These are phyloP conservation scores for Rosalia funebris DNA, from an alignment of 2,888 invertebrate genomes.

Conservation along the genomic window DNA sequence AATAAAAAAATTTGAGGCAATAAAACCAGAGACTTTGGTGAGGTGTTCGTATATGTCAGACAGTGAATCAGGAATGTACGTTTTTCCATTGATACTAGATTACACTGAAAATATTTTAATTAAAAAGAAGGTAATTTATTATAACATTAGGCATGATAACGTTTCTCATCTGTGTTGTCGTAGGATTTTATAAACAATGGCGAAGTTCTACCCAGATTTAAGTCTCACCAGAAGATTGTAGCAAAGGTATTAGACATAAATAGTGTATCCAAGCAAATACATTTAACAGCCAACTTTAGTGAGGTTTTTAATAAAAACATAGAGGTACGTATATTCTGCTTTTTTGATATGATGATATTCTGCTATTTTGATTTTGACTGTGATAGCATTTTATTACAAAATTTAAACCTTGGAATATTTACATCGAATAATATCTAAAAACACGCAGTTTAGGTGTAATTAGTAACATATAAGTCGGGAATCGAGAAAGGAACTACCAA, in stretches of 20 bases:
- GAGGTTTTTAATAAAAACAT: constrained; percentile 63
- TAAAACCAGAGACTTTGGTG: constrained; percentile 48
- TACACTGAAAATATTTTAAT: constrained; percentile 49
- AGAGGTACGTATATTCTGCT: constrained; percentile 45
- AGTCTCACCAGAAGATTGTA: constrained; percentile 50
- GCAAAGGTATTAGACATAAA: constrained; percentile 48
- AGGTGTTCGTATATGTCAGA: constrained; percentile 51
- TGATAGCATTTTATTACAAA: too few species aligned
- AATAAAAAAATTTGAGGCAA: constrained; percentile 43
- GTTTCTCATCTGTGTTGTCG: constrained; percentile 27
- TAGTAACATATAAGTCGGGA: too few species aligned
- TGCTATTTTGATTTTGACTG: too few species aligned
- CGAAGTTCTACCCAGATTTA: constrained; percentile 40
- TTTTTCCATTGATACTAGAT: constrained; percentile 50
- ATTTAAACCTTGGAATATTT: too few species aligned
- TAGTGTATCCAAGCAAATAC: constrained; percentile 35
- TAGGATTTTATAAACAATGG: constrained; percentile 39
- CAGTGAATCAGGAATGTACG: constrained; percentile 47
- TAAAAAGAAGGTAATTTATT: constrained; percentile 44
- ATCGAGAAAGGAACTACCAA: too few species aligned
- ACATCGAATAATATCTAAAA: too few species aligned
- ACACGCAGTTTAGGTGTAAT: too few species aligned
- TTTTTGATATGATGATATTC: too few species aligned
- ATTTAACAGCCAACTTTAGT: constrained; percentile 58
- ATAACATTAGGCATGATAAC: too few species aligned